Evolutionary conservation across 1,140 invertebrate species (phyloP).

Genomic region (Nymphalis io): DNA sequence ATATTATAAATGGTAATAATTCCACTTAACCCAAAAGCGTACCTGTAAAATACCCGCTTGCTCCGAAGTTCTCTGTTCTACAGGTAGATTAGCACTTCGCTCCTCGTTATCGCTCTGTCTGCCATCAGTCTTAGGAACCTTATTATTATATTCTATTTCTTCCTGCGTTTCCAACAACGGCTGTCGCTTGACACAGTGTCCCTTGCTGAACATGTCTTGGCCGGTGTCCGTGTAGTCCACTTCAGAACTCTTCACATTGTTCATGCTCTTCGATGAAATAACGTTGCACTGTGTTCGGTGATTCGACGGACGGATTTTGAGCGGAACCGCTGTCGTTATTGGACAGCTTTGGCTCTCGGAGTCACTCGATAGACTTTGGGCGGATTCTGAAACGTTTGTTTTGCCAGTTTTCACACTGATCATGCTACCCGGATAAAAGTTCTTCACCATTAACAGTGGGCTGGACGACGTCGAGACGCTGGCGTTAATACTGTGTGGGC

Average conservation of each 20-base stretch:
- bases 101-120: slow-evolving; percentile 51
- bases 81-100: slow-evolving; percentile 37
- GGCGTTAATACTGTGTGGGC: slow-evolving; percentile 75
- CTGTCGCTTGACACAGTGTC: slow-evolving; percentile 57
- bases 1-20: no score
- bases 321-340: slow-evolving; percentile 67
- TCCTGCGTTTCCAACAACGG: slow-evolving; percentile 67
- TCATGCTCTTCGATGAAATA: slow-evolving; percentile 81
- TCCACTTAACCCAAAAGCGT: neutral
- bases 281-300: slow-evolving; percentile 63
- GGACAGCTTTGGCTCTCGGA: slow-evolving; percentile 82
- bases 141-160: slow-evolving; percentile 68
- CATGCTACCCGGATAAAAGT: slow-evolving; percentile 82
- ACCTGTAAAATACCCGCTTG: slow-evolving; percentile 74
- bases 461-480: slow-evolving; percentile 85
- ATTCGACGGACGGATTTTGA: slow-evolving; percentile 77
- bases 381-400: slow-evolving; percentile 78
- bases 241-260: slow-evolving; percentile 77
- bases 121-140: slow-evolving; percentile 75
- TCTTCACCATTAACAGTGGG: slow-evolving; percentile 83
- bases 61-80: slow-evolving; percentile 51
- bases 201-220: slow-evolving; percentile 67
- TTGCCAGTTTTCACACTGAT: slow-evolving; percentile 82
- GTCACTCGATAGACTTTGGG: slow-evolving; percentile 84
- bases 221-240: slow-evolving; percentile 72